phyloP scores from a whole-genome alignment of 2,113 vertebrate genomes.

The Amphiprion ocellaris region DNA sequence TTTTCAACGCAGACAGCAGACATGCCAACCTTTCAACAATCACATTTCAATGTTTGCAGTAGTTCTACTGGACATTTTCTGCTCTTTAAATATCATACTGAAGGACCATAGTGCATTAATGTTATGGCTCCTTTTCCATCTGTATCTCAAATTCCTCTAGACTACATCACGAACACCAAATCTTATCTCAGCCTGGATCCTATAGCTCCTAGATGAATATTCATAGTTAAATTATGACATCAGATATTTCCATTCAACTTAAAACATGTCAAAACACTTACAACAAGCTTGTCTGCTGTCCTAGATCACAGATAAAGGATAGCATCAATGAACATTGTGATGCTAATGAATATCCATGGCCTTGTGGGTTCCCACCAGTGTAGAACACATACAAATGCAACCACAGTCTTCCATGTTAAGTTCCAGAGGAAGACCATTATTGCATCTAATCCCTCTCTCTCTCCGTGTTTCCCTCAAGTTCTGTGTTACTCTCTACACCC shows the following conservation, averaged over 20 bases:
- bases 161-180: not conserved
- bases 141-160: too few species aligned
- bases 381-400: not conserved
- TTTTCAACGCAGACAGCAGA: slow-evolving; percentile 39
- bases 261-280: not conserved
- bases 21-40: slow-evolving; percentile 3
- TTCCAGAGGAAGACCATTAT: too few species aligned
- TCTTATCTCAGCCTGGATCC: not conserved
- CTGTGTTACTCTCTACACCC: too few species aligned
- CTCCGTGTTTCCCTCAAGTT: too few species aligned
- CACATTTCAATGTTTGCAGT: not conserved
- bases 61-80: not conserved
- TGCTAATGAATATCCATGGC: not conserved
- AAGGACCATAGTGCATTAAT: not conserved
- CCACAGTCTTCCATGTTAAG: not conserved
- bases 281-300: slow-evolving; percentile 4
- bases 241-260: not conserved
- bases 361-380: not conserved
- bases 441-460: too few species aligned
- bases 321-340: slow-evolving; percentile 5
- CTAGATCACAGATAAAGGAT: not conserved
- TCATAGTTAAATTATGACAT: not conserved
- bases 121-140: not conserved
- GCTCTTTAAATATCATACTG: not conserved
- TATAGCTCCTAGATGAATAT: not conserved